Evolutionary conservation across 1,140 invertebrate species (phyloP).

Genomic region (Colletes gigas): DNA sequence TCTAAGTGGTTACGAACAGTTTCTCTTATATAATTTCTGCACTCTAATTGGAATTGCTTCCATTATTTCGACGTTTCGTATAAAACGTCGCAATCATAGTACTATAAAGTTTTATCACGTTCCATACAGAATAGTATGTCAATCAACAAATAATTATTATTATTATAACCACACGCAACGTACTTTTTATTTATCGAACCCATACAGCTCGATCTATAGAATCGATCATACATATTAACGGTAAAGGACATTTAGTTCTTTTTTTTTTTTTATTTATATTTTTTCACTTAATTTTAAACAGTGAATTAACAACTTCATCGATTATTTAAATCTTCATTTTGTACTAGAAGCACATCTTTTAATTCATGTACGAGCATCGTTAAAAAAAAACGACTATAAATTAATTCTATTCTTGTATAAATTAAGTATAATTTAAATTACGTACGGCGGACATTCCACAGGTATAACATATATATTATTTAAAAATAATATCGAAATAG

Average conservation of each 20-base stretch:
- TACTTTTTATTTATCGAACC: conserved; percentile 51
- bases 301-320: neutral
- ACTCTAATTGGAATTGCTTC: conserved; percentile 50
- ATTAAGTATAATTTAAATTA: conserved; percentile 2
- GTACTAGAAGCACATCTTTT: neutral
- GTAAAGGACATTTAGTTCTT: neutral
- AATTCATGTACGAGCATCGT: neutral
- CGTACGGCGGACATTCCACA: neutral
- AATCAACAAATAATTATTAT: conserved; percentile 53
- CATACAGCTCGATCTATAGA: neutral
- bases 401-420: neutral
- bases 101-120: conserved; percentile 75
- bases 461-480: conserved; percentile 18
- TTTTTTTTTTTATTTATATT: conserved; percentile 24
- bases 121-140: conserved; percentile 73
- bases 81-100: conserved; percentile 64
- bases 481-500: conserved; percentile 79
- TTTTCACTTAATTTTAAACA: conserved; percentile 22
- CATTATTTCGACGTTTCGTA: conserved; percentile 37
- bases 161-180: conserved; percentile 24
- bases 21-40: conserved; percentile 50
- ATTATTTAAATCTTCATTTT: conserved; percentile 23
- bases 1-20: conserved; percentile 54
- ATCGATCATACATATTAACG: conserved; percentile 25
- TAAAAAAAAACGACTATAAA: neutral